phyloP scores from a whole-genome alignment of 2,113 vertebrate genomes.

The Xiphorhynchus elegans region DNA sequence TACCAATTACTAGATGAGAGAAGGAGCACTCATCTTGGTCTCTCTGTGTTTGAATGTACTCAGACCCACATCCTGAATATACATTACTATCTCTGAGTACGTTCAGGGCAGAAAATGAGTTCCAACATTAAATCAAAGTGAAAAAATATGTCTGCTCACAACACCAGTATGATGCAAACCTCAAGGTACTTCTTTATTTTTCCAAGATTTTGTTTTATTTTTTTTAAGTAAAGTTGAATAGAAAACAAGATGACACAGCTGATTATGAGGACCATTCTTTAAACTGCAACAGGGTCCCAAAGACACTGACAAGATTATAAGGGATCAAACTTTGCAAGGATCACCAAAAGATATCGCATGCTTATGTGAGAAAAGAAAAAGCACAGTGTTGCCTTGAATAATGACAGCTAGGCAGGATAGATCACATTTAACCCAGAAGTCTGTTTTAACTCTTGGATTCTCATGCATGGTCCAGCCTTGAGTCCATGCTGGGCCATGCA shows the following conservation, averaged over 20 bases:
- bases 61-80: neutral
- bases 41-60: neutral
- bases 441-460: neutral
- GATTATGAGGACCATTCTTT: neutral
- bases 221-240: neutral
- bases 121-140: neutral
- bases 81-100: fast-evolving
- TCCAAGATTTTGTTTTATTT: neutral
- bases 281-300: neutral
- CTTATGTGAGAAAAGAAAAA: neutral
- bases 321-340: neutral
- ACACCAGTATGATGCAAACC: neutral
- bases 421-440: neutral
- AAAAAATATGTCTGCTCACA: neutral
- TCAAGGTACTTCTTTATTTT: neutral
- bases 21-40: neutral
- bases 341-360: neutral
- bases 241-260: neutral
- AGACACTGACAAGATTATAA: neutral
- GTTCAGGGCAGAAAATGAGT: neutral
- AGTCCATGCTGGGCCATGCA: fast-evolving
- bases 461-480: neutral
- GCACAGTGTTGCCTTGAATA: neutral
- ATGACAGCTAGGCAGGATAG: neutral
- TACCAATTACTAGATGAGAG: neutral